A percentile compares a stretch with the other conserved stretches of the same genome.
These are phyloP conservation scores for Chironomus tepperi DNA, from an alignment of 1,140 invertebrate genomes.

Conservation along the genomic window DNA sequence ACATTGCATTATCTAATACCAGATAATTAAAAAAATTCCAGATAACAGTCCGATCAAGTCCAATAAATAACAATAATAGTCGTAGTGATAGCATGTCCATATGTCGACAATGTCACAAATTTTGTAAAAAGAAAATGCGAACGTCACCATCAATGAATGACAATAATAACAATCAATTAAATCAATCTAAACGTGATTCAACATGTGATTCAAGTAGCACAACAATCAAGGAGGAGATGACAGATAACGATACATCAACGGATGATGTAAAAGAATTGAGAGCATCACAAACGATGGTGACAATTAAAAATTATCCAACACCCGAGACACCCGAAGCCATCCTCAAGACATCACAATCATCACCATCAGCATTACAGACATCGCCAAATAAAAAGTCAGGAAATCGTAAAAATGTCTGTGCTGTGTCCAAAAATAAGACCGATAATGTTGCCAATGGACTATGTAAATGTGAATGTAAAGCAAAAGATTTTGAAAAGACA, in stretches of 20 bases:
- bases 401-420: background rate
- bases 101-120: constrained; percentile 63
- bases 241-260: background rate
- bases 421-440: background rate
- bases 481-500: constrained; percentile 35
- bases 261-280: background rate
- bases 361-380: background rate
- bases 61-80: constrained; percentile 40
- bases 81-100: constrained; percentile 52
- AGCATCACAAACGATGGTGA: background rate
- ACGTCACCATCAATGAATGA: background rate
- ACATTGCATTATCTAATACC: too few species aligned
- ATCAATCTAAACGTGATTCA: background rate
- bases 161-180: constrained; percentile 15
- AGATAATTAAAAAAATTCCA: constrained; percentile 33
- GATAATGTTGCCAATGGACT: background rate
- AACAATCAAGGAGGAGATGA: background rate
- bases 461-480: constrained; percentile 36
- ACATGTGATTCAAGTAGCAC: background rate
- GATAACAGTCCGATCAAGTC: constrained; percentile 60
- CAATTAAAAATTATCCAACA: background rate
- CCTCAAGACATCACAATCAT: background rate
- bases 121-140: constrained; percentile 43
- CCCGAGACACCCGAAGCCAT: background rate
- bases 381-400: background rate